Evolutionary conservation across 2,113 vertebrate genomes (phyloP), one percentile per base, ranked within the genome.

Genomic region (Prunella himalayana): DNA sequence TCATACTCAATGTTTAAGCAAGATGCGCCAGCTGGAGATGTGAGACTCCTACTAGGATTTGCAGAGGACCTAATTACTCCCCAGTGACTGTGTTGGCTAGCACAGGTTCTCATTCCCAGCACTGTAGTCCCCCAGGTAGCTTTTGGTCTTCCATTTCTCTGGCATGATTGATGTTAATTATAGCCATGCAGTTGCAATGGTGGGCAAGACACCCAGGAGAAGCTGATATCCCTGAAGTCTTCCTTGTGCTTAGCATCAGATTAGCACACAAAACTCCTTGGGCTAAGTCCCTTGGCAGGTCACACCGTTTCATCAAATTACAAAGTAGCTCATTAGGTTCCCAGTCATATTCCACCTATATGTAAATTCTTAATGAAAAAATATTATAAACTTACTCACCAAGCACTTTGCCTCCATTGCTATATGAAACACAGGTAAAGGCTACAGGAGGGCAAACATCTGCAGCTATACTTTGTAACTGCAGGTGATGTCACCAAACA

Each of bases 71-170:
- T 94, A 53, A 61, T 81, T 86, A 75, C 13, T 88, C 63, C 37
- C 35, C 27, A 30, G 12, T 15, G 60, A 42, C 19, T 51, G 9
- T 49, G 35, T 23, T 92, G 71, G 22, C 84, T 76, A 51, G 50
- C 45, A 49, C 20, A 56, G 21, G 28, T 88, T 78, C 81, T 73
- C 37, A 39, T 88, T 37, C 56, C 92, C 51, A 91, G 35, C 23
- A 13, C 25, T 91, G 2, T 13, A 86, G 64, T 80, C n/a, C 53
- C 51, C 3, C 51, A 35, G 15, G 16, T 33, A 65, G 47, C 25
- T 85, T 95, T 88, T 78, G 35, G 71, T 90, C 75, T 72, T 88
- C 82, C n/a, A 4, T 86, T 94, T 94, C 76, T 77, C 21, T 61
- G n/a, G 16, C 57, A 25, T 27, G 51, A 54, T 61, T 68, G 65